Evolutionary conservation across 1,140 invertebrate genomes (phyloP).

Genomic region (Ceratosolen fusciceps): DNA sequence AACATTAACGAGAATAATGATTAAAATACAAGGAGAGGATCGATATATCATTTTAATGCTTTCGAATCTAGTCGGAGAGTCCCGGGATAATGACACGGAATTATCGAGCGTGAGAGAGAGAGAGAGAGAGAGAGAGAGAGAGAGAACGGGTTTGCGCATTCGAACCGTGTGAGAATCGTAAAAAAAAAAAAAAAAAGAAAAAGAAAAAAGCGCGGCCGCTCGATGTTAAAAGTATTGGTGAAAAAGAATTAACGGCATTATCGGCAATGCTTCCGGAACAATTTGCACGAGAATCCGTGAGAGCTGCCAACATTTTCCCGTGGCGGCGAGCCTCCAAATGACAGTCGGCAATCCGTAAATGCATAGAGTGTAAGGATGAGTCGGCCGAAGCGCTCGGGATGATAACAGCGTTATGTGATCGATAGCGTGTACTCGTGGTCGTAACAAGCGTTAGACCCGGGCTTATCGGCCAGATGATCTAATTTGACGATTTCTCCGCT

Average conservation of each 20-base stretch:
- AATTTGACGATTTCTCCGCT: neutral
- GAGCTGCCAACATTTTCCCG: neutral
- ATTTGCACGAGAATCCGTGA: conserved; percentile 15
- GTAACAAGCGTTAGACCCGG: neutral
- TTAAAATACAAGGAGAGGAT: too few relatives aligned
- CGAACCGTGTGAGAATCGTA: too few relatives aligned
- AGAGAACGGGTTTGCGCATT: too few relatives aligned
- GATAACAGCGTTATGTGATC: conserved; percentile 5
- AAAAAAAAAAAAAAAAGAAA: too few relatives aligned
- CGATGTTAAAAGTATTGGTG: neutral
- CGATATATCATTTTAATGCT: too few relatives aligned
- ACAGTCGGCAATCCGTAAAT: neutral
- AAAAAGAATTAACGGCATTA: neutral
- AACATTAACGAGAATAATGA: too few relatives aligned
- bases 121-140: too few relatives aligned
- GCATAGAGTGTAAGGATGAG: neutral
- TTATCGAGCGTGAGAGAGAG: too few relatives aligned
- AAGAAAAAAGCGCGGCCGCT: too few relatives aligned
- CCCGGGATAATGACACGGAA: too few relatives aligned
- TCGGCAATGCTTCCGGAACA: neutral
- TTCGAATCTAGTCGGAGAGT: too few relatives aligned
- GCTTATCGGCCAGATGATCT: conserved; percentile 2
- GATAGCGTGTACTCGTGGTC: neutral
- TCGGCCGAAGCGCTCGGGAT: too few relatives aligned
- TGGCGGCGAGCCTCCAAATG: neutral